These are phyloP conservation scores for Eupithecia abbreviata DNA, from an alignment of 2,888 invertebrate genomes.

Conservation along the genomic window DNA sequence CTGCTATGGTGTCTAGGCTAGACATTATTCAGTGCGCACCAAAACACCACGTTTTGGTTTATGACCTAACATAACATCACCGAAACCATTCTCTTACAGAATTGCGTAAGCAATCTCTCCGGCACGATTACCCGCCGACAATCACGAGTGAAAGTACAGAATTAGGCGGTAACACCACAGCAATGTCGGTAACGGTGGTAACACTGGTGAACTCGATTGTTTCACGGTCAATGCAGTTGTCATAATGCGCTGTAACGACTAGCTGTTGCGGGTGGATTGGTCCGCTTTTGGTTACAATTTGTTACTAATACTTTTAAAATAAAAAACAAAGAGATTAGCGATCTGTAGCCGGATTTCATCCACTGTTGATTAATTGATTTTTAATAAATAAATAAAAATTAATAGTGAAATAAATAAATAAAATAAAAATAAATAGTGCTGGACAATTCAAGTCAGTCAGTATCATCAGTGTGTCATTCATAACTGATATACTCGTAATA, in stretches of 20 bases:
- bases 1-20: background rate
- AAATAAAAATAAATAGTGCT: too few relatives aligned
- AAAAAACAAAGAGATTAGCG: background rate
- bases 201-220: slow-evolving; percentile 44
- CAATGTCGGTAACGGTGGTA: slow-evolving; percentile 16
- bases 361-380: background rate
- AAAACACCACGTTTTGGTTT: slow-evolving; percentile 28
- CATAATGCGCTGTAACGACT: slow-evolving; percentile 45
- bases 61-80: slow-evolving; percentile 41
- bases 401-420: too few relatives aligned
- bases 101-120: slow-evolving; percentile 45
- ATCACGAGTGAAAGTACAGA: slow-evolving; percentile 46
- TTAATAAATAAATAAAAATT: too few relatives aligned
- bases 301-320: background rate
- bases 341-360: background rate
- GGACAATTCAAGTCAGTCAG: too few relatives aligned
- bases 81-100: slow-evolving; percentile 35
- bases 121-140: slow-evolving; percentile 36
- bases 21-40: background rate
- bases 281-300: background rate
- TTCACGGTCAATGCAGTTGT: slow-evolving; percentile 55
- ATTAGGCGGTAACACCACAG: slow-evolving; percentile 36
- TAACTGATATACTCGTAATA: too few relatives aligned
- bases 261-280: background rate
- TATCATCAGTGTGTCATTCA: too few relatives aligned